Evolutionary conservation across 2,113 vertebrate genomes (phyloP), one percentile per base, ranked within the genome.

Genomic region (Psittacara wagleri): DNA sequence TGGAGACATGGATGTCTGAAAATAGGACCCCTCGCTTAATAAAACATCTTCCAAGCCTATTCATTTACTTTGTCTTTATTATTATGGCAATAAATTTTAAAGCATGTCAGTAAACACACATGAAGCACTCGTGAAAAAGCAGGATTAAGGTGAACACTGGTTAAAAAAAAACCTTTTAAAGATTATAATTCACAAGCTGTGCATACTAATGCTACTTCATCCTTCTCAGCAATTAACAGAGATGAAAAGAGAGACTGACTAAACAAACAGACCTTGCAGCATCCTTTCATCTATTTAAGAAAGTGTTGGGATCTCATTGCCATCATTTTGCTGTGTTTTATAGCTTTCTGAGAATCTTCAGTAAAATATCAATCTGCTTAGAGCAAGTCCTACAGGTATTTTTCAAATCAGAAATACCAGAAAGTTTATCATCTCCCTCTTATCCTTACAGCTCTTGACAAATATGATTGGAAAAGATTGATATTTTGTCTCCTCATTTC

Each of bases 201-300:
- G 74, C 91, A 85, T 85, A 78, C 78, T 92, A 86, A 95, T 85
- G 54, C 37, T 68, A 62, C 51, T 92, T 95, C 81, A 89, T 95
- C 86, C 78, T 93, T 86, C 88, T 84, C 69, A 54, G 92, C 91
- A 96, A 96, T 95, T 97, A 96, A 86, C 76, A 84, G 69, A 95
- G 95, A 96, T 97, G 80, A 97, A 97, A 94, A 95, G 94, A 83
- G 78, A 97, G 48, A 41, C 74, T 89, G 92, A 49, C 90, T 97
- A 95, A 96, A 97, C 77, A 95, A 95, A 96, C 48, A 97, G 90
- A 63, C 92, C 96, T 97, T 97, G 88, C 96, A 97, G 86, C 94
- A 92, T 78, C 74, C 94, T 97, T 97, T 97, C 84, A 97, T 96
- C 94, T 96, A n/a, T 73, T 90, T 84, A 68, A 95, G 72, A 82